Evolutionary conservation across 2,113 vertebrate species (phyloP).

Genomic region (Syrmaticus mikado): DNA sequence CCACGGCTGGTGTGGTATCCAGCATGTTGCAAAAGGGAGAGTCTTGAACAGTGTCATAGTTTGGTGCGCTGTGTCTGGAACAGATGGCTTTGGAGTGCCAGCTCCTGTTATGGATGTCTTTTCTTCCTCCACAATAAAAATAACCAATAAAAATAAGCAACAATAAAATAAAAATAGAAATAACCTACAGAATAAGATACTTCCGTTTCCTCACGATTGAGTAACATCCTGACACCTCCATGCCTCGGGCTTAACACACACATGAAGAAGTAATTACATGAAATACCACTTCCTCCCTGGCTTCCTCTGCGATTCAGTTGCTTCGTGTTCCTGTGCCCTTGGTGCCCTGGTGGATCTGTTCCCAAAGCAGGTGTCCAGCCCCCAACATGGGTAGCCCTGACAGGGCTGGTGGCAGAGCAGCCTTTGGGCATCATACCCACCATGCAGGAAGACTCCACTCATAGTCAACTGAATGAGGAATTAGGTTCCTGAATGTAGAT

Average conservation of each 20-base stretch:
- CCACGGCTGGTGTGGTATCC: background rate
- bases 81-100: background rate
- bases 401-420: background rate
- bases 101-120: background rate
- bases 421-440: background rate
- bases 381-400: background rate
- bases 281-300: background rate
- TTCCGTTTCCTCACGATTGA: slow-evolving; percentile 36
- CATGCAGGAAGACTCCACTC: background rate
- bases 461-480: background rate
- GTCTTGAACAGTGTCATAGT: background rate
- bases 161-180: background rate
- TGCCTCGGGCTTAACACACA: background rate
- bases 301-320: background rate
- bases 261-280: slow-evolving; percentile 27
- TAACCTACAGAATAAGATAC: slow-evolving; percentile 6
- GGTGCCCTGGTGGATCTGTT: background rate
- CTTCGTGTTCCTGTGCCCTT: background rate
- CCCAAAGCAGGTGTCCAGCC: background rate
- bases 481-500: background rate
- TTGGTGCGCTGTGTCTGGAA: background rate
- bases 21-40: background rate
- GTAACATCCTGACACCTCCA: slow-evolving; percentile 22
- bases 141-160: slow-evolving; percentile 26
- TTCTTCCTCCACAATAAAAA: slow-evolving; percentile 9